Percentiles rank a stretch among this genome's conserved stretches.
phyloP scores from a whole-genome alignment of 2,888 invertebrate genomes.

The Sinhomidia bicolor region DNA sequence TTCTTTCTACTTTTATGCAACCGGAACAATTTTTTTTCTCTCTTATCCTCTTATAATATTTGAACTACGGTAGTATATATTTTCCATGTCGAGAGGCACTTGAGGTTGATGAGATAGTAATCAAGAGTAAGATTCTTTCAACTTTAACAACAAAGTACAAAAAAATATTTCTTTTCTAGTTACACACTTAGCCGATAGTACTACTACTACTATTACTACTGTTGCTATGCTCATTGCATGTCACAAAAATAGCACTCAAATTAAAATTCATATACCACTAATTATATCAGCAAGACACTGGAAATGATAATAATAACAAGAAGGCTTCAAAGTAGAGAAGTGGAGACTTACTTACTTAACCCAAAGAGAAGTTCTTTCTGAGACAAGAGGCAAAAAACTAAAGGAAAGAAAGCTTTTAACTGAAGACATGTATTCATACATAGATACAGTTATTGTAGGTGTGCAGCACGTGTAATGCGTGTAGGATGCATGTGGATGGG shows the following conservation, averaged over 20 bases:
- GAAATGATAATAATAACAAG: background rate
- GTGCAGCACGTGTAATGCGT: too few relatives aligned
- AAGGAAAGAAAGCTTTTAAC: background rate
- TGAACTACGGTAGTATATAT: too few relatives aligned
- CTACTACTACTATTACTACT: too few relatives aligned
- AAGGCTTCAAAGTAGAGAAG: background rate
- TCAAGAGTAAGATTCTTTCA: background rate
- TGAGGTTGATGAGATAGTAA: background rate
- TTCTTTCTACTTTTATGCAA: too few relatives aligned
- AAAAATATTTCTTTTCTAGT: background rate
- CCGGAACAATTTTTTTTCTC: too few relatives aligned
- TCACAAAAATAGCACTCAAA: constrained; percentile 7
- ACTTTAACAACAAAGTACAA: background rate
- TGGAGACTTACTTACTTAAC: background rate
- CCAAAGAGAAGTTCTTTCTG: background rate
- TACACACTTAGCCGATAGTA: too few relatives aligned
- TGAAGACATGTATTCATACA: background rate
- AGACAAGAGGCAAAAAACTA: too few relatives aligned
- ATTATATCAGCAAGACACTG: background rate
- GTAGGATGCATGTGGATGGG: background rate
- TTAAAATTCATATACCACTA: constrained; percentile 29
- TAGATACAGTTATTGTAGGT: too few relatives aligned
- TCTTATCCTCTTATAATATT: too few relatives aligned
- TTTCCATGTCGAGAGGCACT: too few relatives aligned
- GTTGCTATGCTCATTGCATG: background rate